These are phyloP conservation scores for Luffia ferchaultella DNA, from an alignment of 2,888 invertebrate species.

Conservation along the genomic window DNA sequence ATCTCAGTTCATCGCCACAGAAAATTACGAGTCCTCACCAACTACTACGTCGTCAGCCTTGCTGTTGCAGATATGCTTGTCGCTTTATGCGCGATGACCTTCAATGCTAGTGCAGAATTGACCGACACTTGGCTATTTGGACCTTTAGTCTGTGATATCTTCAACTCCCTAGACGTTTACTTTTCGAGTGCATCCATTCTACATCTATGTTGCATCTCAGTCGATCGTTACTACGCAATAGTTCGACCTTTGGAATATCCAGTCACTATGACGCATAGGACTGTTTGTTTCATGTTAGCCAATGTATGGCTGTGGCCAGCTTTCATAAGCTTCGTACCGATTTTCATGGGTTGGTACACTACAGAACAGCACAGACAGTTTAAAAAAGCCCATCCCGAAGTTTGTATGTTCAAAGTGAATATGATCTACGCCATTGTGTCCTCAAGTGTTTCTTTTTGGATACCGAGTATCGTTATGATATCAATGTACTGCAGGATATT, in stretches of 20 bases:
- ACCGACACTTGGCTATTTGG: slow-evolving; percentile 92
- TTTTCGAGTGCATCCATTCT: slow-evolving; percentile 92
- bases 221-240: slow-evolving; percentile 91
- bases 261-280: slow-evolving; percentile 86
- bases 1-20: slow-evolving; percentile 83
- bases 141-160: slow-evolving; percentile 90
- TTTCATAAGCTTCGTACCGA: slow-evolving; percentile 92
- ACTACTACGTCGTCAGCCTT: slow-evolving; percentile 94
- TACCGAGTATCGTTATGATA: slow-evolving; percentile 91
- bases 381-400: slow-evolving; percentile 72
- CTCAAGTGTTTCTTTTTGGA: slow-evolving; percentile 92
- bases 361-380: slow-evolving; percentile 79
- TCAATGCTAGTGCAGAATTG: slow-evolving; percentile 88
- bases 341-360: slow-evolving; percentile 95
- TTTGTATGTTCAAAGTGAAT: slow-evolving; percentile 86
- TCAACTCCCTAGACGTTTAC: slow-evolving; percentile 93
- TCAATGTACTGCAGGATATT: slow-evolving; percentile 90
- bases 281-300: slow-evolving; percentile 83
- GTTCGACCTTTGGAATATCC: slow-evolving; percentile 93
- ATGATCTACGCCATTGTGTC: slow-evolving; percentile 88
- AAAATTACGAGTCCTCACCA: slow-evolving; percentile 87
- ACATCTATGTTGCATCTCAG: slow-evolving; percentile 93
- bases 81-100: slow-evolving; percentile 91
- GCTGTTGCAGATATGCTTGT: slow-evolving; percentile 95
- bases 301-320: slow-evolving; percentile 94